These are phyloP conservation scores for Epizoanthus stellaris DNA, from an alignment of 92 coral and sea anemone species.

Conservation along the genomic window DNA sequence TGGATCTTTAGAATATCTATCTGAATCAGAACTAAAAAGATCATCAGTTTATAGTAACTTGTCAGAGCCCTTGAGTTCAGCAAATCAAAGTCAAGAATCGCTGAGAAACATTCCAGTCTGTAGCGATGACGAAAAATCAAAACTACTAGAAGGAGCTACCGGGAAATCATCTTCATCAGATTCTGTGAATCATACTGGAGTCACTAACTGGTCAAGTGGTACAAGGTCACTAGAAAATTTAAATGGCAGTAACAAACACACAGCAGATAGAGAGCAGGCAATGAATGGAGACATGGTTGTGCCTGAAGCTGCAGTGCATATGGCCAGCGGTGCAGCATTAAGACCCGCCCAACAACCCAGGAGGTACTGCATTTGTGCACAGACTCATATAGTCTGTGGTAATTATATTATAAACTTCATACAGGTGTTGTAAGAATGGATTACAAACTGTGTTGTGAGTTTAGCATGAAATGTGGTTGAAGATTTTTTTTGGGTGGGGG, in stretches of 20 bases:
- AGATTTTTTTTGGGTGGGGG: no score
- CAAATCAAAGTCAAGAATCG: slow-evolving; percentile 44
- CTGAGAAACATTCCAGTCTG: not conserved
- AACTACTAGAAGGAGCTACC: slow-evolving; percentile 7
- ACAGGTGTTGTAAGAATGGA: no score
- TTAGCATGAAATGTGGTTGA: no score
- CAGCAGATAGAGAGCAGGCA: not conserved
- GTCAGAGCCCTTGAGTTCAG: slow-evolving; percentile 34
- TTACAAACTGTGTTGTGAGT: no score
- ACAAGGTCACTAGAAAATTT: not conserved
- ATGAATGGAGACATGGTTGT: slow-evolving; percentile 19
- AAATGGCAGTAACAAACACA: not conserved
- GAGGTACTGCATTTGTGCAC: slow-evolving; percentile 1
- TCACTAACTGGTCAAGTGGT: slow-evolving; percentile 15
- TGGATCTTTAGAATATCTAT: slow-evolving; percentile 37
- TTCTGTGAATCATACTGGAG: slow-evolving; percentile 7
- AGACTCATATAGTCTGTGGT: slow-evolving; percentile 51
- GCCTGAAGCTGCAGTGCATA: slow-evolving; percentile 1
- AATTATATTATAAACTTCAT: no score
- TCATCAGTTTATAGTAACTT: slow-evolving; percentile 34
- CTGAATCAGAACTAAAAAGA: slow-evolving; percentile 33
- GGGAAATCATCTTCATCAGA: slow-evolving; percentile 2
- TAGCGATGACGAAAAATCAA: slow-evolving; percentile 19
- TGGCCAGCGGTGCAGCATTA: slow-evolving; percentile 6
- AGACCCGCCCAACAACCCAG: slow-evolving; percentile 20